Conservation (phyloP, 2,888 invertebrate genomes). For the Eupithecia tripunctaria region DNA sequence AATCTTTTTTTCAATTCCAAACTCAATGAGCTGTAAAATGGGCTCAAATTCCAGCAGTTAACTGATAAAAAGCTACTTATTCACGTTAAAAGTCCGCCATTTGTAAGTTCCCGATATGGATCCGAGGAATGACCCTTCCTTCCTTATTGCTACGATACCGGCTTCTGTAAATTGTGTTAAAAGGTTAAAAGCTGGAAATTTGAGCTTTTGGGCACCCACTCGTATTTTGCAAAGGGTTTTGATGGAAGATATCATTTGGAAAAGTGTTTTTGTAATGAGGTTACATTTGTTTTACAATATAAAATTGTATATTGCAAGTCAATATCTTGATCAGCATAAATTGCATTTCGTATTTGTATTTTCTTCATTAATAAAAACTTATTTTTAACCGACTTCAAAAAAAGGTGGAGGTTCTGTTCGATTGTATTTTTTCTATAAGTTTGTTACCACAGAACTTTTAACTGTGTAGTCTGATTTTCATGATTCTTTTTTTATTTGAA, state of each 20-base stretch:
- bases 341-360: not conserved
- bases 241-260: slow-evolving; percentile 9
- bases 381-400: too few relatives aligned
- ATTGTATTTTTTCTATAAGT: too few relatives aligned
- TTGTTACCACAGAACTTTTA: too few relatives aligned
- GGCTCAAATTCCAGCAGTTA: slow-evolving; percentile 15
- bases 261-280: not conserved
- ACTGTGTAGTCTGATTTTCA: too few relatives aligned
- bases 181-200: slow-evolving; percentile 18
- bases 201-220: not conserved
- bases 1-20: slow-evolving; percentile 13
- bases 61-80: slow-evolving; percentile 34
- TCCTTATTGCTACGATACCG: slow-evolving; percentile 33
- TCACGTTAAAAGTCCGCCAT: slow-evolving; percentile 35
- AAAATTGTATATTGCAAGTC: not conserved
- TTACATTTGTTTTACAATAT: not conserved
- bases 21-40: slow-evolving; percentile 23
- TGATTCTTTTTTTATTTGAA: too few relatives aligned
- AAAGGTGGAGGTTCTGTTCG: too few relatives aligned
- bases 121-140: slow-evolving; percentile 38
- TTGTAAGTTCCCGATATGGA: slow-evolving; percentile 40
- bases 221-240: slow-evolving; percentile 6
- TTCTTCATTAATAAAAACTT: too few relatives aligned
- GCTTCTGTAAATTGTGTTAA: slow-evolving; percentile 20
- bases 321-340: not conserved